Base-by-base conservation (phyloP, 2,113 vertebrate species). In the Aplodontia rufa region DNA sequence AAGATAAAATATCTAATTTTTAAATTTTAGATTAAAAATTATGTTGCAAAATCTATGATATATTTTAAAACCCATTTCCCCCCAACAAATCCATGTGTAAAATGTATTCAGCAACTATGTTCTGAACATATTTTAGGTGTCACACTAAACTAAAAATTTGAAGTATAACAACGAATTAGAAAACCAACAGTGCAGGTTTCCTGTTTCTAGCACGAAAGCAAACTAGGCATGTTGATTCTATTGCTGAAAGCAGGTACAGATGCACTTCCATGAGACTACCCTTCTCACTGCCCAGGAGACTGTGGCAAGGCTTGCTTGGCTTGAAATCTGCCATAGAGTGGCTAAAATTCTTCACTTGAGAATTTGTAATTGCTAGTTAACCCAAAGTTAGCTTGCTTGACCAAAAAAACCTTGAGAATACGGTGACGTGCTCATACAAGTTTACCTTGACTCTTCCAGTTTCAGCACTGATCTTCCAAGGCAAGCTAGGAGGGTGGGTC, bases 1-100 rank as follows among this genome's bases (percentile, higher is more conserved):
- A 93, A 87, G 37, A 78, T 53, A 91, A 69, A 82, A 58, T 69
- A 40, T 17, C 68, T 93, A 12, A 60, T 62, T 69, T 96, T 93
- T 86, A 82, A 79, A 58, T 87, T 89, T 94, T 91, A 94, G 35
- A 64, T 96, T 90, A 45, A 51, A 91, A 91, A 62, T 17, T 60
- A 26, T 60, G 24, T 58, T 24, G 35, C 64, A 75, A 75, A 92
- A 89, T 79, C 4, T 66, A 6, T 66, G 32, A 60, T 1, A n/a
- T 11, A 62, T 97, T 90, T 87, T 37, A 81, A 84, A 55, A 51
- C 26, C 5, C 4, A 13, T 58, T 92, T 94, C 32, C 28, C n/a
- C 45, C 35, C 45, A 92, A 79, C 26, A 94, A 42, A 55, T n/a
- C 17, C 28, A 47, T 19, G 78, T 92, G 40, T 58, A 76, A 92